Base-by-base conservation (phyloP, 2,797 vertebrate species). In the Sebastes reedi region DNA sequence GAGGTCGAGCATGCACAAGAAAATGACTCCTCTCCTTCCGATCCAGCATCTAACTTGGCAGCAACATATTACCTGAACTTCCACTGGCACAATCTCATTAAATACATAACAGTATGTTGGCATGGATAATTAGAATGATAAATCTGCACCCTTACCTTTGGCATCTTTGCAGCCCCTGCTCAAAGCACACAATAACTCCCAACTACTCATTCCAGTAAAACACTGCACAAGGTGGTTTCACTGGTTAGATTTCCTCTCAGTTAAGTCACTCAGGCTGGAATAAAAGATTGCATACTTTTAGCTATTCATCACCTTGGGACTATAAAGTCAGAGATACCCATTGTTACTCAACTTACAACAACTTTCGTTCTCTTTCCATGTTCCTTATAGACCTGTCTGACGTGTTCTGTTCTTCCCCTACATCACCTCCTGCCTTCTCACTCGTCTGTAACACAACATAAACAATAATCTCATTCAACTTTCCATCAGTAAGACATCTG, bases 31-130 rank as follows among this genome's bases (percentile, higher is more conserved):
- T 62, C 55, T 65, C 34, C 46, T 64, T 64, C 13, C 4, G 1
- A 42, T 69, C 22, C 55, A 59, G 68, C 36, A 62, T 42, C 24
- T 42, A 36, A 67, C 24, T 81, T 82, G 83, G 73, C 86, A 61
- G 11, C 29, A 6, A 60, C 22, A 27, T 27, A 32, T 69, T 22
- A 58, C 29, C 34, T 75, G 58, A 83, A 80, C 69, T 39, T 70
- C n/a, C 69, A 52, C 77, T 89, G 86, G 80, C 81, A 88, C 79
- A 62, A 74, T 78, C 62, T 77, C 59, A 70, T 58, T 34, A 58
- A 81, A 76, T 29, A 75, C 65, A 68, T 69, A 64, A 68, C 61
- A 65, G 24, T 46, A 70, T 25, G 36, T 79, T 91, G 85, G 88
- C 82, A 52, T 84, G 42, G 30, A 52, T 55, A 50, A 16, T 32